Base-by-base conservation (phyloP, 2,888 invertebrate species). In the Celastrina argiolus region DNA sequence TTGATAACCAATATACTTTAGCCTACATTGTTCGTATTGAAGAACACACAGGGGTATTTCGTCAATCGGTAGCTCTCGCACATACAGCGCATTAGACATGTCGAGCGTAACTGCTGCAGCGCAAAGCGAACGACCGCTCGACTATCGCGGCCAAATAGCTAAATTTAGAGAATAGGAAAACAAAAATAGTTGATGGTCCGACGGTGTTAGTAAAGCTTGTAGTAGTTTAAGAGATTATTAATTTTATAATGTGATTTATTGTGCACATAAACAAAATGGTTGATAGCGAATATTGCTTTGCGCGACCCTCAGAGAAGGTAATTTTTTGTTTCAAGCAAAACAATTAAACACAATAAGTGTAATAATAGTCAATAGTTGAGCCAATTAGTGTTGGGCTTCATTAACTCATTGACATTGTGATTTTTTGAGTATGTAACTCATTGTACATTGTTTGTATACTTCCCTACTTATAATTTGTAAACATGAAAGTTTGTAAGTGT, bases 21-120 rank as follows among this genome's bases (percentile, higher is more conserved):
- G 36, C 26, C 72, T 76, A 82, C 81, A 76, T 69, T 83, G 76
- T 70, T 89, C 88, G 78, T 83, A 88, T 76, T 91, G 89, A 65
- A 92, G 81, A 56, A 92, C 91, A 78, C 91, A 91, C 34, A 92
- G 75, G n/a, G 92, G 92, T 79, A 92, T 88, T 79, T 92, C 91
- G 70, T 92, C 88, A 63, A 85, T 74, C 66, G 87, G 78, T 64
- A 89, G 74, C 71, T 87, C 87, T 69, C 78, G 80, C 73, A 89
- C 70, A 74, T 79, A 83, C 79, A 87, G 88, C 67, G 77, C 74
- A 74, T 80, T 78, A 73, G 89, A 82, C 87, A 89, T 89, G 72
- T 74, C 75, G 73, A 67, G 73, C 68, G 72, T 70, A 69, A 71
- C 71, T 70, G 69, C 69, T 68, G 72, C 70, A 67, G 69, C 75